phyloP scores from a whole-genome alignment of 2,113 vertebrate species.

The Lamprotornis superbus region DNA sequence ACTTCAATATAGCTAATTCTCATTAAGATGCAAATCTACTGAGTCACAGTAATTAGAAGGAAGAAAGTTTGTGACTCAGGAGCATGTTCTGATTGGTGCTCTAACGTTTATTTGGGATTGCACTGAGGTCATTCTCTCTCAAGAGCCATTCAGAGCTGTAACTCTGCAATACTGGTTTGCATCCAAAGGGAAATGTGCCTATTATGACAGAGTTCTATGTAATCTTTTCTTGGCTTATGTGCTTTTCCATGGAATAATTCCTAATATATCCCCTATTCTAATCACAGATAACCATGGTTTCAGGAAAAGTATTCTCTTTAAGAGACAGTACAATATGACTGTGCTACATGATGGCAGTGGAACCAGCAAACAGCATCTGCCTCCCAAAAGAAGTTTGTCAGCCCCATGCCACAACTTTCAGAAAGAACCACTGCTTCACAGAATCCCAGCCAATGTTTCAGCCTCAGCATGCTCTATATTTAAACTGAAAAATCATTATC shows the following conservation, averaged over 20 bases:
- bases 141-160: neutral
- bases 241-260: neutral
- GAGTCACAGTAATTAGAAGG: neutral
- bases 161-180: neutral
- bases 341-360: neutral
- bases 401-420: neutral
- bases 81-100: neutral
- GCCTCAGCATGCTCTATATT: neutral
- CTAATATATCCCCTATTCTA: fast-evolving
- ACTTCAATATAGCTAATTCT: neutral
- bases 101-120: neutral
- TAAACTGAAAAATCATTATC: neutral
- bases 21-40: neutral
- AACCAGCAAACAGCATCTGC: neutral
- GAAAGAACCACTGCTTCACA: neutral
- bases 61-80: neutral
- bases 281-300: neutral
- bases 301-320: neutral
- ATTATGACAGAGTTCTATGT: neutral
- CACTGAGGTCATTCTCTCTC: neutral
- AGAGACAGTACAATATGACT: neutral
- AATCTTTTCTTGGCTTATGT: neutral
- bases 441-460: neutral
- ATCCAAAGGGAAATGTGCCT: neutral
- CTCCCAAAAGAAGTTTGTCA: neutral